Evolutionary conservation across 2,797 vertebrate genomes (phyloP).

Genomic region (Fratercula arctica): DNA sequence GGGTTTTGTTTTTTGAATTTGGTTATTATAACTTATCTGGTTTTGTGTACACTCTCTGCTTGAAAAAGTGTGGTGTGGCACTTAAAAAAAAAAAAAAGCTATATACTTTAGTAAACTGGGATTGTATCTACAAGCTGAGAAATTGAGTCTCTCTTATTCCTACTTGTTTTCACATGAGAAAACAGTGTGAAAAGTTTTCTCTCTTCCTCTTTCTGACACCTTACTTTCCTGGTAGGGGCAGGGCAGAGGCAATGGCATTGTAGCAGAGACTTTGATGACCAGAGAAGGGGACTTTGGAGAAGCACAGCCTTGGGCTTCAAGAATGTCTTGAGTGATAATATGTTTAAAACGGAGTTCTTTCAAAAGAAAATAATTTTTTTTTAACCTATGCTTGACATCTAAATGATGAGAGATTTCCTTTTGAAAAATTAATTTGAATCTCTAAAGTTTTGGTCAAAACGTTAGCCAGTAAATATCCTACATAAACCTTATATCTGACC

Average conservation of each 20-base stretch:
- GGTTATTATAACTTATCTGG: not conserved
- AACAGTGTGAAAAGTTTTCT: not conserved
- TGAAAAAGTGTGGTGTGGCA: not conserved
- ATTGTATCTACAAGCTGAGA: not conserved
- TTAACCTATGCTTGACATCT: not conserved
- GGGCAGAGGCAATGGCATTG: not conserved
- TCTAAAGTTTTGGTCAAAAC: not conserved
- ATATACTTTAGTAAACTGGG: not conserved
- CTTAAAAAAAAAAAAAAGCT: too few relatives aligned
- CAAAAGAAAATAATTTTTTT: not conserved
- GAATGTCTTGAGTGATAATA: not conserved
- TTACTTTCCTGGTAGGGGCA: not conserved
- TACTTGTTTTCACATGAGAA: not conserved
- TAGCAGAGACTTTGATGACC: not conserved
- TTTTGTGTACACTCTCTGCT: not conserved
- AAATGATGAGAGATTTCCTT: not conserved
- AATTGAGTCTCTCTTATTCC: not conserved
- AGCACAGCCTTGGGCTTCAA: not conserved
- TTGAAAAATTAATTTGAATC: not conserved
- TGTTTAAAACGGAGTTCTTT: not conserved
- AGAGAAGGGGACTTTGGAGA: not conserved
- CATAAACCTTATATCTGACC: not conserved
- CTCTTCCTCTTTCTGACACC: not conserved
- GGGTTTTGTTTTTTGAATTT: not conserved
- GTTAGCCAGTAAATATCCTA: not conserved